Evolutionary conservation across 2,888 invertebrate genomes (phyloP), one percentile per base, ranked within the genome.

Genomic region (Sycophila texana): DNA sequence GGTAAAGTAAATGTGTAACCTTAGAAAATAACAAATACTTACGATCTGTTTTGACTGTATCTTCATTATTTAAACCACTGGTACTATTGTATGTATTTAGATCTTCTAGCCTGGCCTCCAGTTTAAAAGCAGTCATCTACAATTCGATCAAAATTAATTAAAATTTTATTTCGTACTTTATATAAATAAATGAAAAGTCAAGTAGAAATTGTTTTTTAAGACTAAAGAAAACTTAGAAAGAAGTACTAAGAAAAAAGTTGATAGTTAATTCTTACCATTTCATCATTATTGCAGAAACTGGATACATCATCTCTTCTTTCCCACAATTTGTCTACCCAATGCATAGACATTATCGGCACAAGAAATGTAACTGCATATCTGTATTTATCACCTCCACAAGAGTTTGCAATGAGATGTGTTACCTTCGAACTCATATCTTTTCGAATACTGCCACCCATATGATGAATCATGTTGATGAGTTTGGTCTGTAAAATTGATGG

Each of bases 381-480:
- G 91, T 98, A 99, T 92, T 98, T 98, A 86, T 97, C 96, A 81
- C 98, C 98, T 66, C 95, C 95, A 86, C 96, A 96, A 86, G 94
- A 93, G 87, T 96, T 96, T 83, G 98, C 97, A 85, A 99, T 96
- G 84, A 99, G 93, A 92, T 99, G 98, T 74, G 98, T 99, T 84
- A 97, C 96, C 89, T 95, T 95, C 78, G 94, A 93, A 82, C 94
- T 94, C 93, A 97, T 95, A 88, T 98, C 97, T 91, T 96, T 96
- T 83, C 98, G 94, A 87, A 98, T 96, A 86, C 97, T 97, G 68
- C 98, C 99, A 85, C 98, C 98, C 98, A 99, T 98, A 90, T 96
- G 95, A 92, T 98, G 98, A 86, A 98, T 96, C 90, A 97, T 92
- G 85, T 95, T 95, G 86, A 97, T 96, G 90, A 98, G 92, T 90